These are phyloP conservation scores for Delia radicum DNA, from an alignment of 1,140 invertebrate genomes.

Conservation along the genomic window DNA sequence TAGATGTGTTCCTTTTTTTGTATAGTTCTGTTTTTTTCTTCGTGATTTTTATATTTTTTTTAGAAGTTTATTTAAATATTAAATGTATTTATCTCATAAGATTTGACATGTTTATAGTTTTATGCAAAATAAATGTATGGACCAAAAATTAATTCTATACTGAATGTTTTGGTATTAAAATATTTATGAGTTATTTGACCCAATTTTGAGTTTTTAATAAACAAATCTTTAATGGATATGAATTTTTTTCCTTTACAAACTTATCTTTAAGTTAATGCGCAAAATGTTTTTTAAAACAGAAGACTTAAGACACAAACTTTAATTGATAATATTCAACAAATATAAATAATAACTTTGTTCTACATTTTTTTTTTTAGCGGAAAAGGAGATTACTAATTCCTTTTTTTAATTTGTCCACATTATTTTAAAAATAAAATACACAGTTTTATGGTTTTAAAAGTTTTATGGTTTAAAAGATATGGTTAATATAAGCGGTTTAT, in stretches of 20 bases:
- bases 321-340: too few species aligned
- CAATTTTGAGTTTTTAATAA: not conserved
- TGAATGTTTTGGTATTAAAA: not conserved
- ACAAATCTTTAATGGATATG: not conserved
- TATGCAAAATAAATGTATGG: not conserved
- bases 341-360: too few species aligned
- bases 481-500: too few species aligned
- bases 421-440: too few species aligned
- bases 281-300: not conserved
- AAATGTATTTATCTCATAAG: not conserved
- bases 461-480: too few species aligned
- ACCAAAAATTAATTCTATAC: not conserved
- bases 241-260: not conserved
- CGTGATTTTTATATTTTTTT: not conserved
- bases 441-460: too few species aligned
- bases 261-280: not conserved
- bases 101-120: not conserved
- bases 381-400: too few species aligned
- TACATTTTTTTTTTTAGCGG: too few species aligned
- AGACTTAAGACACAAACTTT: not conserved
- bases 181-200: not conserved
- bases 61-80: constrained; percentile 2
- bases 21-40: not conserved
- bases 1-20: not conserved
- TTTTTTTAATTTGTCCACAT: too few species aligned